These are phyloP conservation scores for Phaethornis superciliosus DNA, from an alignment of 2,113 vertebrate genomes.

Conservation along the genomic window DNA sequence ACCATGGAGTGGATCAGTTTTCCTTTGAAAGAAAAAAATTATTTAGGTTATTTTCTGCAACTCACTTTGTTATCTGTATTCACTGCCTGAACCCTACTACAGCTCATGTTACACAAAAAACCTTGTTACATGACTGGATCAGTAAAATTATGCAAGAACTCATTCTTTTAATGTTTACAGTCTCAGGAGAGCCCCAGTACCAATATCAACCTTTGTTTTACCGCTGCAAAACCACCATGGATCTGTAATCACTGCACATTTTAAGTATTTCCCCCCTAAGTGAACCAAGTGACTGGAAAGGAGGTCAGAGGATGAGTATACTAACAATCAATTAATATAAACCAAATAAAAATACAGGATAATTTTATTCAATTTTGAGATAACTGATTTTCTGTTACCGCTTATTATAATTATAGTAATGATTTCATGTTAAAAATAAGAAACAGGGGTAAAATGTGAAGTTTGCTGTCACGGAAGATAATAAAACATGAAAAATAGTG, in stretches of 20 bases:
- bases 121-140: neutral
- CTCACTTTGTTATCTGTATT: neutral
- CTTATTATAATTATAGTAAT: neutral
- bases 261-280: neutral
- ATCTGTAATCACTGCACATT: neutral
- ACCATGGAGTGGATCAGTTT: slow-evolving; percentile 99
- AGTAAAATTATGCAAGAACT: neutral
- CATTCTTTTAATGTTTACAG: neutral
- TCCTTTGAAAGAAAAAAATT: slow-evolving; percentile 74
- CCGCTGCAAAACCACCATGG: neutral
- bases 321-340: neutral
- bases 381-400: neutral
- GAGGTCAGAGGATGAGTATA: neutral
- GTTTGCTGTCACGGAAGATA: neutral
- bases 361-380: neutral
- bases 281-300: neutral
- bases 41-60: slow-evolving; percentile 34
- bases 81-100: neutral
- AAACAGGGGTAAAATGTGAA: neutral
- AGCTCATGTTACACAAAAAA: neutral
- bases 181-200: neutral
- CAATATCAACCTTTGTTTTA: neutral
- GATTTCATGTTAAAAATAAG: neutral
- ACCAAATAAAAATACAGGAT: neutral
- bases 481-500: neutral